Conservation (phyloP, 1,140 invertebrate species). For the Asbolus verrucosus region DNA sequence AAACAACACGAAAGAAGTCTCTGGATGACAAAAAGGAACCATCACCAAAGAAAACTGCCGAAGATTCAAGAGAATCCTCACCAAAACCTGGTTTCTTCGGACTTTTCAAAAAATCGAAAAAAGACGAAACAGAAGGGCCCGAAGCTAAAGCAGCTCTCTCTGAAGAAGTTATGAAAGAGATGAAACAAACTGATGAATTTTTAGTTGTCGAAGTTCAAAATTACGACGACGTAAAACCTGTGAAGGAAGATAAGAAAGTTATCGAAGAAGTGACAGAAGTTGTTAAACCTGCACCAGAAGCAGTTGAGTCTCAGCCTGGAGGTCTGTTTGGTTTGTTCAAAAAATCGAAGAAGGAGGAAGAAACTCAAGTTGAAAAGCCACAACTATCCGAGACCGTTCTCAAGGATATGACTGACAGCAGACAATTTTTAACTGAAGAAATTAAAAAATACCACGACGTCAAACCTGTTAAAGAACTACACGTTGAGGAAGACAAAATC, state of each 20-base stretch:
- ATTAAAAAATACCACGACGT: constrained; percentile 48
- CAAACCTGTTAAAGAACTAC: constrained; percentile 6
- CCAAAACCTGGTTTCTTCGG: constrained; percentile 31
- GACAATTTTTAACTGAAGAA: constrained; percentile 53
- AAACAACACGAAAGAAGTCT: neutral
- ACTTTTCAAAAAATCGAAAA: constrained; percentile 43
- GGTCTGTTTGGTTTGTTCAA: constrained; percentile 37
- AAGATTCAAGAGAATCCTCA: constrained; percentile 10
- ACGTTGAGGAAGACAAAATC: neutral
- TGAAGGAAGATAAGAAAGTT: constrained; percentile 22
- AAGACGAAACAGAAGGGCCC: neutral
- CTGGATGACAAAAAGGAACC: constrained; percentile 3
- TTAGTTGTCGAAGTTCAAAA: constrained; percentile 53
- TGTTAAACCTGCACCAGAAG: constrained; percentile 10
- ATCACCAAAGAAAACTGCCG: constrained; percentile 4
- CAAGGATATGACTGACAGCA: constrained; percentile 47
- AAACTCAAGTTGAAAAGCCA: neutral
- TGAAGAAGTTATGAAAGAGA: constrained; percentile 51
- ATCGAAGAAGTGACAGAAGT: neutral
- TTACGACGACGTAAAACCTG: constrained; percentile 51
- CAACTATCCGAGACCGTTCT: constrained; percentile 26
- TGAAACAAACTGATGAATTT: constrained; percentile 52
- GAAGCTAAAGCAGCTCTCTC: constrained; percentile 39
- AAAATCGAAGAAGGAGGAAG: constrained; percentile 42
- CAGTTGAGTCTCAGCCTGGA: constrained; percentile 26